Percentiles rank a stretch among this genome's conserved stretches.
phyloP scores from a whole-genome alignment of 2,113 vertebrate genomes.

The Proteles cristata region DNA sequence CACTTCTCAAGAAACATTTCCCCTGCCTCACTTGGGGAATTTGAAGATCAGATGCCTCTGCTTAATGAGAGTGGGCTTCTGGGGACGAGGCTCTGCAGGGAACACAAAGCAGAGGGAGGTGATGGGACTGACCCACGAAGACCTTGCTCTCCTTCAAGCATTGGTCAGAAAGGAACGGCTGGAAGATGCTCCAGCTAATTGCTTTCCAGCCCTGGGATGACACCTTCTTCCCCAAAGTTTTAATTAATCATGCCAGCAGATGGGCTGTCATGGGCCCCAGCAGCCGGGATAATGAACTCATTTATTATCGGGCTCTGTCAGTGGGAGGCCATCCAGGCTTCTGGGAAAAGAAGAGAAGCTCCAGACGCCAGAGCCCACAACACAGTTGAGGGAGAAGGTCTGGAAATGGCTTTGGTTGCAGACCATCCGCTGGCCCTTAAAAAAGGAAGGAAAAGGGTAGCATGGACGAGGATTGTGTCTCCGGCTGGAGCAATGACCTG shows the following conservation, averaged over 20 bases:
- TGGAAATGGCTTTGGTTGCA: constrained; percentile 5
- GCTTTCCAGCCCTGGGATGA: constrained; percentile 78
- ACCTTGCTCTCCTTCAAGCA: not conserved
- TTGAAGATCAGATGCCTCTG: not conserved
- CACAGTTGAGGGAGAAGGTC: not conserved
- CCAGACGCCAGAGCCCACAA: not conserved
- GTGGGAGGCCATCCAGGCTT: constrained; percentile 53
- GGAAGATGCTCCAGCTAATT: constrained; percentile 81
- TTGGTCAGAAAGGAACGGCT: constrained; percentile 28
- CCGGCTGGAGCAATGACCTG: not conserved
- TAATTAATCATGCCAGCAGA: constrained; percentile 87
- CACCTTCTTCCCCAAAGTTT: constrained; percentile 79
- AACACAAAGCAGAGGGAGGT: not conserved
- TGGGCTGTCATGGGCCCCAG: constrained; percentile 81
- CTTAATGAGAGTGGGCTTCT: not conserved
- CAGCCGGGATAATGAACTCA: constrained; percentile 85
- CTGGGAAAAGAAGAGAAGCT: constrained; percentile 52
- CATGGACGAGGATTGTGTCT: not conserved
- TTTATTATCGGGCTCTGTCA: constrained; percentile 84
- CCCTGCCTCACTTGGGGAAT: not conserved
- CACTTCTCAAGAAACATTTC: not conserved
- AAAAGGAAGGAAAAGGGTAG: not conserved
- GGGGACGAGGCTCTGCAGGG: not conserved
- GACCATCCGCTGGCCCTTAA: not conserved
- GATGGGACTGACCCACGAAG: not conserved